phyloP scores from a whole-genome alignment of 2,113 vertebrate genomes.

The Phaethornis superciliosus region DNA sequence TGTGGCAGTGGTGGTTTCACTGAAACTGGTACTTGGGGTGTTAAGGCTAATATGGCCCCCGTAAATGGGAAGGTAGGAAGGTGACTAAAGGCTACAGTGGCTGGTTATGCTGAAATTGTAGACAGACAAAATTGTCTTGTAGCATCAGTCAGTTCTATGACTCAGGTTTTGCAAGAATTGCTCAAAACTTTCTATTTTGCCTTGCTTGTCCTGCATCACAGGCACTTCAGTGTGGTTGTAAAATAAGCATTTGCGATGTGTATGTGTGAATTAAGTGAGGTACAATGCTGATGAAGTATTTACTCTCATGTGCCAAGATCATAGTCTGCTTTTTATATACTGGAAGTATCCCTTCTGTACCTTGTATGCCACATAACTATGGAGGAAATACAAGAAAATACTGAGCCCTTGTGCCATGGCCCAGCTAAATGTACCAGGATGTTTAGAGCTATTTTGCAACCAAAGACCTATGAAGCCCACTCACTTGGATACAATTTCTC shows the following conservation, averaged over 20 bases:
- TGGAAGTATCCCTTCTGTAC: neutral
- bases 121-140: too few species aligned
- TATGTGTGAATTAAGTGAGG: fast-evolving
- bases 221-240: fast-evolving
- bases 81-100: neutral
- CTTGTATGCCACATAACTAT: neutral
- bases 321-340: neutral
- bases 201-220: neutral
- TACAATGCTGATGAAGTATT: neutral
- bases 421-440: neutral
- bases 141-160: neutral
- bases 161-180: neutral
- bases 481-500: neutral
- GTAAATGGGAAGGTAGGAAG: neutral
- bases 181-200: neutral
- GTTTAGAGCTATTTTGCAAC: neutral
- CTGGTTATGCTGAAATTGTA: neutral
- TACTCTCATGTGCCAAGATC: neutral
- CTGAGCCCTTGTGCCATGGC: neutral
- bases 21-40: neutral
- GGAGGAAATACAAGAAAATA: neutral
- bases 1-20: neutral
- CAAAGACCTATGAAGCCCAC: neutral
- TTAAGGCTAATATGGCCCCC: neutral
- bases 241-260: fast-evolving